Evolutionary conservation across 92 coral and sea anemone genomes (phyloP), one percentile per base, ranked within the genome.

Genomic region (Plumapathes pennacea): DNA sequence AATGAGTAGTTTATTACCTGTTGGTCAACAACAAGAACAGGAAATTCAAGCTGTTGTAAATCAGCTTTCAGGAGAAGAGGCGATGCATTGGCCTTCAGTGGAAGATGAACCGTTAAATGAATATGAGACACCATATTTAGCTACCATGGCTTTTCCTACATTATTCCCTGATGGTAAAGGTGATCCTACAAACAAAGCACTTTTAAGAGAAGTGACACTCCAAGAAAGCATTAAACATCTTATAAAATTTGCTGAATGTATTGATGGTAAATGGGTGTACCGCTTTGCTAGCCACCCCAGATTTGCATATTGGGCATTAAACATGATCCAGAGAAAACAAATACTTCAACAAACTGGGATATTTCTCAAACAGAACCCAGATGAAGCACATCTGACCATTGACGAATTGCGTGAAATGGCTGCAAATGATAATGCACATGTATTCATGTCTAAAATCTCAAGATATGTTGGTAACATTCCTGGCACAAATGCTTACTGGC

Each of bases 211-310:
- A 26, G 34, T 32, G 26, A 24, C 61, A 24, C 23, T 37, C 32
- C 22, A 12, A 11, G 21, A 37, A n/a, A n/a, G n/a, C n/a, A n/a
- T n/a, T n/a, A n/a, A n/a, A n/a, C n/a, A 54, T 17, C 50, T 32
- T 10, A 54, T 54, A 6, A 54, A 54, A 37, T 54, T 32, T 17
- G 61, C 39, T 54, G 23, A 48, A 23, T 48, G 23, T 33, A 65
- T n/a, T n/a, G n/a, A 49, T 51, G 51, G 63, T 42, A 65, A 65
- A 65, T 65, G 73, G 73, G 49, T 65, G 12, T 65, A 65, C 44
- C 73, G 73, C 7, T 65, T 51, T 65, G 43, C 75, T 34, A 77
- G 29, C 52, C 84, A 77, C 49, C 77, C 84, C 47, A 77, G 84
- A 68, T 77, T 69, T 69, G 23, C 76, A 31, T 69, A 69, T 50